phyloP scores from a whole-genome alignment of 2,888 invertebrate species.

The Dasypolia templi region DNA sequence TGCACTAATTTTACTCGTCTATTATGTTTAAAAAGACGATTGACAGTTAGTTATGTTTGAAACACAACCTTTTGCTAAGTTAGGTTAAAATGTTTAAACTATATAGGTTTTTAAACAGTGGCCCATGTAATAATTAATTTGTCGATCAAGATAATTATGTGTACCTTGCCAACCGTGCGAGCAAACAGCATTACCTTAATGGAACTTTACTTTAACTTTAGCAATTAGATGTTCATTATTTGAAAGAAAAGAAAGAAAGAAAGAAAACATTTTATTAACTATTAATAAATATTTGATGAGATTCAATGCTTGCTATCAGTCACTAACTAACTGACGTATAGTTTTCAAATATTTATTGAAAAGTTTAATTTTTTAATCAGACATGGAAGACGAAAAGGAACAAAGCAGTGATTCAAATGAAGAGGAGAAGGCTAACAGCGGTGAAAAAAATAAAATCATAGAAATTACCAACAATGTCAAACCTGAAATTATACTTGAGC shows the following conservation, averaged over 20 bases:
- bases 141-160: not conserved
- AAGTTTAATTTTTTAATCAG: not conserved
- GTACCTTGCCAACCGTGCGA: not conserved
- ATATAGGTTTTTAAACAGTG: conserved; percentile 51
- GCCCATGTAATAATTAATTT: not conserved
- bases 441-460: conserved; percentile 5
- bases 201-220: conserved; percentile 1
- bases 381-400: not conserved
- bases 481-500: conserved; percentile 22
- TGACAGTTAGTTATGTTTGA: not conserved
- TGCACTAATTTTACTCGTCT: not conserved
- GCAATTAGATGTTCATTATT: not conserved
- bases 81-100: not conserved
- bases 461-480: conserved; percentile 32
- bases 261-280: too few relatives aligned
- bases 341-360: not conserved
- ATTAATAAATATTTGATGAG: too few relatives aligned
- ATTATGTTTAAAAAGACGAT: not conserved
- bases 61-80: not conserved
- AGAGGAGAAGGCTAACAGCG: not conserved
- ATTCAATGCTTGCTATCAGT: not conserved
- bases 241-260: too few relatives aligned
- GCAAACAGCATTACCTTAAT: conserved; percentile 27
- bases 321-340: conserved; percentile 6
- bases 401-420: conserved; percentile 8